Base-by-base conservation (phyloP, 2,113 vertebrate genomes). In the Misgurnus mizolepis region DNA sequence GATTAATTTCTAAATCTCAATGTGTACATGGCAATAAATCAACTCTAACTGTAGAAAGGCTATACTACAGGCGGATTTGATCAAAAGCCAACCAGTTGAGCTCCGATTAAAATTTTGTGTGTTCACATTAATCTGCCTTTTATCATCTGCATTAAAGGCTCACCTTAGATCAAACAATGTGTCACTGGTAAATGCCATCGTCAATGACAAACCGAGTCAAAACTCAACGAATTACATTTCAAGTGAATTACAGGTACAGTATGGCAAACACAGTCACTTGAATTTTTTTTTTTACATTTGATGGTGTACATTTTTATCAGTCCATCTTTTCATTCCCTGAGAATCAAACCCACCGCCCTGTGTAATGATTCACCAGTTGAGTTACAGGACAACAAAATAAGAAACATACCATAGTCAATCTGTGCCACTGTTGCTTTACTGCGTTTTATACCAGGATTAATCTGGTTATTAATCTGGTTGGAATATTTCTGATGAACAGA, bases 1-100 rank as follows among this genome's bases (percentile, higher is more conserved):
- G 70, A 60, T 50, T 81, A 78, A 84, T 81, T 64, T 34, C 27
- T 34, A 34, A 34, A 34, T 34, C 27, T 34, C 27, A 34, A 69
- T 78, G 70, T 70, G 53, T 64, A 41, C 43, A 53, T 68, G 67
- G 18, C 53, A 15, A 70, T 77, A 67, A 69, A 41, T 18, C 76
- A 69, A 67, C 76, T 9, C 56, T 69, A 67, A 56, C 7, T 61
- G 12, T 27, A 41, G 62, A 68, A 76, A 81, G 15, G 79, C 8
- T 7, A 78, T 49, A 74, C 72, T 40, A 34, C 27, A 34, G 27
- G 27, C 27, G 27, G 27, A 34, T 34, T 34, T 34, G 27, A 34
- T 34, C 27, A 34, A 34, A 34, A 3, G 27, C 27, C 27, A 87
- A 93, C 88, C 83, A 90, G 91, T 89, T 91, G 91, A 92, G 75